Percentiles rank a stretch among this genome's conserved stretches.
phyloP scores from a whole-genome alignment of 2,888 invertebrate genomes.

The Cabera pusaria region DNA sequence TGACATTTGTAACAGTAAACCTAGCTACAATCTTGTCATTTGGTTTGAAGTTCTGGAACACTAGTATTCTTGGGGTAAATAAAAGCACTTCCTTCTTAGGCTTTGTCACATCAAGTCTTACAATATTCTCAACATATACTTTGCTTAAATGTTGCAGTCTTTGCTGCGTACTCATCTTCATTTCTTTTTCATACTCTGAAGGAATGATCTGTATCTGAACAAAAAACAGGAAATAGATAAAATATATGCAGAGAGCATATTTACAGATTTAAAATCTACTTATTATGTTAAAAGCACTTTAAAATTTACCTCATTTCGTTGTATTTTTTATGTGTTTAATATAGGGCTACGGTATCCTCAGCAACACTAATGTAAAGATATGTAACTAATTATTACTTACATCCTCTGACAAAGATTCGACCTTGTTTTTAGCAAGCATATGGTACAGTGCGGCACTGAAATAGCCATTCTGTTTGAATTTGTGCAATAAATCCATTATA shows the following conservation, averaged over 20 bases:
- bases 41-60: constrained; percentile 84
- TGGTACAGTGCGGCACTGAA: constrained; percentile 69
- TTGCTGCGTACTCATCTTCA: constrained; percentile 59
- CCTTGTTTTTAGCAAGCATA: constrained; percentile 62
- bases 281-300: too few relatives aligned
- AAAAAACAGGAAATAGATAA: too few relatives aligned
- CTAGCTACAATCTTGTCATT: constrained; percentile 76
- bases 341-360: too few relatives aligned
- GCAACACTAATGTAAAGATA: too few relatives aligned
- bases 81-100: constrained; percentile 49
- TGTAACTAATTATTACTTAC: too few relatives aligned
- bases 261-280: constrained; percentile 7
- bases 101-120: constrained; percentile 37
- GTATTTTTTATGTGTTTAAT: too few relatives aligned
- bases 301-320: too few relatives aligned
- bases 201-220: constrained; percentile 67
- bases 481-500: constrained; percentile 66
- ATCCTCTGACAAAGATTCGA: constrained; percentile 48
- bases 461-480: constrained; percentile 72
- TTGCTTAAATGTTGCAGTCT: constrained; percentile 56
- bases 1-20: constrained; percentile 81
- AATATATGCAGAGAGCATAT: background rate
- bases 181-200: constrained; percentile 66
- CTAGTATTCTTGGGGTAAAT: constrained; percentile 77
- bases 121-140: constrained; percentile 60